These are phyloP conservation scores for Elaphurus davidianus DNA, from an alignment of 2,113 vertebrate species.

Conservation along the genomic window DNA sequence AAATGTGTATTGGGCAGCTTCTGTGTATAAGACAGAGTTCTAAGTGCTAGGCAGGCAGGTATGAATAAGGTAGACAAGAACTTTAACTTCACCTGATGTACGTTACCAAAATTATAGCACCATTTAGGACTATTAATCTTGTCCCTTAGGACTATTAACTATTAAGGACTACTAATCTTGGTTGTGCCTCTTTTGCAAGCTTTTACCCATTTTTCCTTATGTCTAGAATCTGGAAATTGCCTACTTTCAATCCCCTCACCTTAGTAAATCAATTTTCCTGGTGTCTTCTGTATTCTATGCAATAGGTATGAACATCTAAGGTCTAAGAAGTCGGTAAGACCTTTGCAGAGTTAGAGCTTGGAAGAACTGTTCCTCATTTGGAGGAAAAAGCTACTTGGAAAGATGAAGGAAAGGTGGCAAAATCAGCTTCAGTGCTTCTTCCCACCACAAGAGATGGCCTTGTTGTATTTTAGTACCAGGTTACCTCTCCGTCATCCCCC, in stretches of 20 bases:
- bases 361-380: neutral
- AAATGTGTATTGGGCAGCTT: neutral
- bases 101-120: neutral
- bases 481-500: accelerated
- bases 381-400: neutral
- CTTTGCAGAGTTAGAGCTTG: neutral
- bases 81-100: neutral
- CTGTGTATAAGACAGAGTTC: neutral
- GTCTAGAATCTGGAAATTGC: neutral
- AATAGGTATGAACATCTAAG: neutral
- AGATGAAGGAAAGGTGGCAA: neutral
- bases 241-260: neutral
- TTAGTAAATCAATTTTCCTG: neutral
- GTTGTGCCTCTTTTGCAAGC: neutral
- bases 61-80: neutral
- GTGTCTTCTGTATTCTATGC: neutral
- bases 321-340: neutral
- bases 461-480: neutral
- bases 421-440: neutral
- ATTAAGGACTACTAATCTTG: neutral
- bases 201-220: neutral
- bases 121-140: neutral
- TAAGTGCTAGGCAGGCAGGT: neutral
- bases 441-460: neutral
- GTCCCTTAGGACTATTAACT: neutral